Base-by-base conservation (phyloP, 2,888 invertebrate genomes). In the Tholera decimalis region DNA sequence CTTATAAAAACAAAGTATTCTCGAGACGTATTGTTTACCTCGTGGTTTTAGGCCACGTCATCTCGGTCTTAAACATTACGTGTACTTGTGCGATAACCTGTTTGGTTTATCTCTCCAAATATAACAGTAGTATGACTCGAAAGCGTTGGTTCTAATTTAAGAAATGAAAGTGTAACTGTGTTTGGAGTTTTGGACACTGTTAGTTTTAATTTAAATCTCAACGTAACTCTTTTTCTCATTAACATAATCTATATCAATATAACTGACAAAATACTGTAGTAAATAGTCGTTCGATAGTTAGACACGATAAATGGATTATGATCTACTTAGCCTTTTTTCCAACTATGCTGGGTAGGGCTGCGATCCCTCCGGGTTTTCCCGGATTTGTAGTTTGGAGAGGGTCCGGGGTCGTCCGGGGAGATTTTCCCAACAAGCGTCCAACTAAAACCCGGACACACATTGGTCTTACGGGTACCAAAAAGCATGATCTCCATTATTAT, bases 11-110 rank as follows among this genome's bases (percentile, higher is more conserved):
- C n/a, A 8, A 9, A 24, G 15, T 57, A 20, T 51, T 50, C 2
- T 3, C 9, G 28, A 26, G 30, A 30, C 18, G 41, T 59, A 37
- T 37, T 6, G 33, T 1, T 43, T 37, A 8, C 30, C 41, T 30
- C 53, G 65, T 43, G 35, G 39, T 11, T 37, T 22, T 46, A 0
- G n/a, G 22, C 39, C 50, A 72, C 39, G 65, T 55, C 15, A 22
- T 46, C 26, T 13, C 15, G 24, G 9, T 35, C 11, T 26, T 28
- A 22, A 55, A 37, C 1, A 33, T 46, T 26, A 46, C 54, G 43
- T 57, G 53, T 20, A 20, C 33, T 39, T 43, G 11, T n/a, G n/a
- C 20, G 53, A 68, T 68, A 73, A 67, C 61, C 47, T 54, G 7
- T 49, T 13, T 20, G 0, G 18, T 13, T 50, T 65, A 54, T 50